phyloP scores from a whole-genome alignment of 1,140 invertebrate species.

The Globodera rostochiensis region DNA sequence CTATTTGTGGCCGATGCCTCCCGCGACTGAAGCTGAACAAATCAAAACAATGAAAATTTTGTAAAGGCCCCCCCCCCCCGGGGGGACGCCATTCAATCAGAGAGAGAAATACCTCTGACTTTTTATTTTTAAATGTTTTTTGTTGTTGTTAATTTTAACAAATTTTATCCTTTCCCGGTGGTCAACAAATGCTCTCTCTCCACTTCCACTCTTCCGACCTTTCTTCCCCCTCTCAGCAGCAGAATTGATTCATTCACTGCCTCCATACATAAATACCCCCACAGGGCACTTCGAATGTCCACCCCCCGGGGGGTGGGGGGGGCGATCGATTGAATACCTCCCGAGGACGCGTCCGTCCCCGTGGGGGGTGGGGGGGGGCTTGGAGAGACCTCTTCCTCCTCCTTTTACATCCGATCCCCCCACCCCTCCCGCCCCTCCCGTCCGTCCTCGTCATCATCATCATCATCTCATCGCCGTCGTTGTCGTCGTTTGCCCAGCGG shows the following conservation, averaged over 20 bases:
- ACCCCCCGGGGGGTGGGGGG: background rate
- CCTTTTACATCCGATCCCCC: background rate
- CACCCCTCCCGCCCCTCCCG: background rate
- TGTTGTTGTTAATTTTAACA: background rate
- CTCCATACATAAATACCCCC: background rate
- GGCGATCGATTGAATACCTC: background rate
- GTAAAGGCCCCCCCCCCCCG: too few species aligned
- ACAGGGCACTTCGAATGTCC: background rate
- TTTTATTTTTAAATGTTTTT: background rate
- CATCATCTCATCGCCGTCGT: too few species aligned
- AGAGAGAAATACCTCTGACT: too few species aligned
- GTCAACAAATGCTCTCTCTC: background rate
- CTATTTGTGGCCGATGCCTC: too few species aligned
- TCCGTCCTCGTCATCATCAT: background rate
- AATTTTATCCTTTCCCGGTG: background rate
- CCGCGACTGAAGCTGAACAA: too few species aligned
- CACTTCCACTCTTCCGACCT: background rate
- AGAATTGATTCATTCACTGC: background rate
- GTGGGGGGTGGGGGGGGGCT: too few species aligned
- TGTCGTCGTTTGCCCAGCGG: background rate
- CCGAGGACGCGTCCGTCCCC: background rate
- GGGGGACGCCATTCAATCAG: too few species aligned
- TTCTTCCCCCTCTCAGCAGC: background rate
- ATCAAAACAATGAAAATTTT: too few species aligned
- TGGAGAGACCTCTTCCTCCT: background rate